Percentiles rank a stretch among this genome's conserved stretches.
Conservation (phyloP, 2,888 invertebrate species). For the Heliothis peltigera region DNA sequence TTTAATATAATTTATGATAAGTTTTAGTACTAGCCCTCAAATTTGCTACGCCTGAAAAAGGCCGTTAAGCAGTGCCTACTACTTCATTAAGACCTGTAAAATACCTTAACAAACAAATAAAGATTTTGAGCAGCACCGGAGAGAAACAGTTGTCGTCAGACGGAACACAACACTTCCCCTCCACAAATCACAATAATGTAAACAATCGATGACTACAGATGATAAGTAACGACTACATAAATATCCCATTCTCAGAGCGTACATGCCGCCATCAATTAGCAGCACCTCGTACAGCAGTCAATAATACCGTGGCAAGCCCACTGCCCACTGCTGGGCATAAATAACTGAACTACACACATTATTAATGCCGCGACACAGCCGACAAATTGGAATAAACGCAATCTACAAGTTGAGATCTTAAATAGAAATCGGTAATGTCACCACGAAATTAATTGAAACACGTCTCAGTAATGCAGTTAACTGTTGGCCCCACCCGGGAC, state of each 20-base stretch:
- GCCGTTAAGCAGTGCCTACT: too few species aligned
- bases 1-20: too few species aligned
- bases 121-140: slow-evolving; percentile 1
- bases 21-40: too few species aligned
- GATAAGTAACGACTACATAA: slow-evolving; percentile 40
- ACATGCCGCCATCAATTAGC: slow-evolving; percentile 2
- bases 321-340: slow-evolving; percentile 44
- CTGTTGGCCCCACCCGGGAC: neutral
- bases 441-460: slow-evolving; percentile 13
- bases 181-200: slow-evolving; percentile 48
- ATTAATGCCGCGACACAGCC: slow-evolving; percentile 37
- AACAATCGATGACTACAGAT: slow-evolving; percentile 41
- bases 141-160: neutral
- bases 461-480: neutral
- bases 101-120: too few species aligned
- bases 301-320: slow-evolving; percentile 38
- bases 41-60: too few species aligned
- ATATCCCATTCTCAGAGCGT: slow-evolving; percentile 15
- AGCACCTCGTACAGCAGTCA: slow-evolving; percentile 21
- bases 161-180: slow-evolving; percentile 4
- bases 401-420: slow-evolving; percentile 33
- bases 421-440: neutral
- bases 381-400: slow-evolving; percentile 37
- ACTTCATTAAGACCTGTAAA: too few species aligned
- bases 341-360: slow-evolving; percentile 36